These are phyloP conservation scores for Aphis gossypii DNA, from an alignment of 1,140 invertebrate species.

Conservation along the genomic window DNA sequence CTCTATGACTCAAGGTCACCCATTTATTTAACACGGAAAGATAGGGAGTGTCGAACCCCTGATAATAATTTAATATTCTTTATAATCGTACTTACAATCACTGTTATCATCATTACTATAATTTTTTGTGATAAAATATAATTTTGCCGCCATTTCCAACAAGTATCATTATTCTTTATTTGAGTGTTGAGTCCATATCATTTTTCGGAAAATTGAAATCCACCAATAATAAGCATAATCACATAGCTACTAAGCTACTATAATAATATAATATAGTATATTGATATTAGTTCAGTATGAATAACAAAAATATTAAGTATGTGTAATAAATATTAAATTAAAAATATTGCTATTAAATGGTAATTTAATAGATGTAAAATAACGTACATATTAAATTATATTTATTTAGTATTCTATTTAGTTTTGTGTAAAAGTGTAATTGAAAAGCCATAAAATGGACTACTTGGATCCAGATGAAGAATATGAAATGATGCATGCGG, in stretches of 20 bases:
- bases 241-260: too few species aligned
- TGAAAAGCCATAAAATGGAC: conserved; percentile 64
- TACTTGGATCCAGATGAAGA: conserved; percentile 80
- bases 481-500: conserved; percentile 76
- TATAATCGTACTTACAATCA: too few species aligned
- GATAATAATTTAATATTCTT: too few species aligned
- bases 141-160: background rate
- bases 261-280: too few species aligned
- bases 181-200: background rate
- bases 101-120: too few species aligned
- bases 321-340: too few species aligned
- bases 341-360: background rate
- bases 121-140: background rate
- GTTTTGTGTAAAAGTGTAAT: background rate
- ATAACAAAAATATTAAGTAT: too few species aligned
- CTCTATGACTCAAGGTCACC: too few species aligned
- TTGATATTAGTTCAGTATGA: too few species aligned
- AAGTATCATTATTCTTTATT: background rate
- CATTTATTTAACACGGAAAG: too few species aligned
- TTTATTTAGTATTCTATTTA: background rate
- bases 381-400: background rate
- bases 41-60: too few species aligned
- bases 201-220: background rate
- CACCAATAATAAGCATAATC: too few species aligned
- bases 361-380: background rate